phyloP scores from a whole-genome alignment of 2,797 vertebrate species.

The Halcyon smyrnensis region DNA sequence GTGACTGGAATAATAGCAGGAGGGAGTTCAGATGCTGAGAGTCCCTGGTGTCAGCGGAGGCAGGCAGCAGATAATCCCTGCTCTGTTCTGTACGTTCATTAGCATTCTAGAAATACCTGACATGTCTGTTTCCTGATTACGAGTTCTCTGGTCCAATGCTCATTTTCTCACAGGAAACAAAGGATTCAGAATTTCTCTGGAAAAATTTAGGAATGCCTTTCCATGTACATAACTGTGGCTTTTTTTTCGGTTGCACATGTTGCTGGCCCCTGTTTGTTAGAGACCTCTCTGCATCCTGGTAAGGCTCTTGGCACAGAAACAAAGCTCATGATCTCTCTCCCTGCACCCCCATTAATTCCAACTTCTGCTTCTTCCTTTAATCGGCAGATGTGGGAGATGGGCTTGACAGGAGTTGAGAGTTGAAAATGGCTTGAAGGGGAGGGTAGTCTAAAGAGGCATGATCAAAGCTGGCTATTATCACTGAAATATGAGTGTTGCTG shows the following conservation, averaged over 20 bases:
- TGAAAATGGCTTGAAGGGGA: neutral
- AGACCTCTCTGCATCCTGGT: neutral
- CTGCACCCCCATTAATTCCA: neutral
- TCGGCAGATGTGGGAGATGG: neutral
- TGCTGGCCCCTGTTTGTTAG: neutral
- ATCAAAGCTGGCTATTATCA: neutral
- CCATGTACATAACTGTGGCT: neutral
- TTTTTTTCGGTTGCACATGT: neutral
- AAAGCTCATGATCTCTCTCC: neutral
- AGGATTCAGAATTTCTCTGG: constrained; percentile 35
- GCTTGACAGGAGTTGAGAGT: neutral
- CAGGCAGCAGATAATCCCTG: constrained; percentile 27
- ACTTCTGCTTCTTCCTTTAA: neutral
- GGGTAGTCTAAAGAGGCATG: neutral
- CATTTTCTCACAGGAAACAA: constrained; percentile 35
- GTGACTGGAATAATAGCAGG: constrained; percentile 48
- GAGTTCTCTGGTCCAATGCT: constrained; percentile 21
- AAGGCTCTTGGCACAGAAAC: neutral
- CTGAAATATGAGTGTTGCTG: neutral
- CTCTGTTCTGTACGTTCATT: constrained; percentile 39
- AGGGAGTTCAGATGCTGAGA: constrained; percentile 26
- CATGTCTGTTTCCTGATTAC: constrained; percentile 37
- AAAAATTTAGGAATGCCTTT: constrained; percentile 19
- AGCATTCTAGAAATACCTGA: constrained; percentile 67
- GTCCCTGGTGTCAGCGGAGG: constrained; percentile 28